Conservation (phyloP, 2,888 invertebrate species). For the Dryobotodes eremita region DNA sequence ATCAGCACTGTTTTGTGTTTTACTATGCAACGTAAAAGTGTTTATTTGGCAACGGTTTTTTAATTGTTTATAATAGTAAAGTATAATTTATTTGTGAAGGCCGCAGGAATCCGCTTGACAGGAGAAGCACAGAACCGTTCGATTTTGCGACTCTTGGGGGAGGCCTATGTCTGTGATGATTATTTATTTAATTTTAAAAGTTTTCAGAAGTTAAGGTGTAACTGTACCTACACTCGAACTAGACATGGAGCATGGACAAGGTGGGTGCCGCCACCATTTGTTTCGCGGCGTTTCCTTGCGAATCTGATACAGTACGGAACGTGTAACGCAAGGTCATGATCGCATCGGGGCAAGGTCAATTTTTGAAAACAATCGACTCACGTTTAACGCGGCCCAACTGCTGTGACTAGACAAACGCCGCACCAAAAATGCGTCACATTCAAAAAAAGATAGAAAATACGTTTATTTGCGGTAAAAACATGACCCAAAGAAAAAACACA, state of each 20-base stretch:
- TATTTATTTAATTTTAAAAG: too few relatives aligned
- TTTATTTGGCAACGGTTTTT: too few relatives aligned
- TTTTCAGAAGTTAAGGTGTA: slow-evolving; percentile 5
- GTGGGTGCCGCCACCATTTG: neutral
- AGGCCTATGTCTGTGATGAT: too few relatives aligned
- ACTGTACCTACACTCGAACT: neutral
- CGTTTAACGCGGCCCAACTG: neutral
- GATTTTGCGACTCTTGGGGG: too few relatives aligned
- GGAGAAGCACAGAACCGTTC: too few relatives aligned
- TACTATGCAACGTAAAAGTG: too few relatives aligned
- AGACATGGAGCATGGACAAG: neutral
- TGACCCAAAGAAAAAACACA: neutral
- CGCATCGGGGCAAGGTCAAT: slow-evolving; percentile 5
- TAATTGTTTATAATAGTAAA: too few relatives aligned
- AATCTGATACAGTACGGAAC: neutral
- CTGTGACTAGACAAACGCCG: neutral
- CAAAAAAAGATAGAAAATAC: neutral
- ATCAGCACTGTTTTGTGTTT: too few relatives aligned
- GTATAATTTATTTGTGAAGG: too few relatives aligned
- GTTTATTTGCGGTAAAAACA: neutral
- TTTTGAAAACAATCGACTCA: slow-evolving; percentile 5
- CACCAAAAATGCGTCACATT: neutral
- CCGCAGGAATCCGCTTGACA: too few relatives aligned
- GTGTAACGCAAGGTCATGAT: slow-evolving; percentile 20
- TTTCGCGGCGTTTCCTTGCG: neutral